Evolutionary conservation across 1,140 invertebrate genomes (phyloP), one percentile per base, ranked within the genome.

Genomic region (Bombus pyrosoma): DNA sequence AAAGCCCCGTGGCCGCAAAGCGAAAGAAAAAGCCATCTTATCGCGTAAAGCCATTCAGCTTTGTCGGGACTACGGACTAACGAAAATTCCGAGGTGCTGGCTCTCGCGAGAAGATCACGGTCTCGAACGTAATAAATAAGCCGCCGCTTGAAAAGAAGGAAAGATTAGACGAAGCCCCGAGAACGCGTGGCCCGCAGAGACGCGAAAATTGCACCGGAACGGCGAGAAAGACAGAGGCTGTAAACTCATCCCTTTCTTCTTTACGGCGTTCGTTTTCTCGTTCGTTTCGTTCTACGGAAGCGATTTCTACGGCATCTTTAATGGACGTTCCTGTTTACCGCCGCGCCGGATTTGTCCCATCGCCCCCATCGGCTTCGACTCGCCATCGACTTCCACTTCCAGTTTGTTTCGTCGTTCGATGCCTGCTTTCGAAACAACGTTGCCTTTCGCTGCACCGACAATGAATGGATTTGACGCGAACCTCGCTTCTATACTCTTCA

Each of bases 271-370:
- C 41, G n/a, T 66, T 57, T 69, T 34, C 78, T 15, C 53, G n/a
- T 59, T 41, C 68, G 43, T 64, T 64, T 64, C 59, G 37, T 37
- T 41, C n/a, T 25, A 59, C 71, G 39, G 39, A 73, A 43, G 13
- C 37, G 53, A 62, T 74, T 72, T 72, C n/a, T 39, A 39, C 71
- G 53, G n/a, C 39, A 62, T 74, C 53, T 32, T 62, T 74, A 74
- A 82, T 82, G 68, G 80, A 81, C 69, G 80, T 22, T 18, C 41
- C 34, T 81, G 53, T 81, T 81, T 81, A 72, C 53, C 47, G 28
- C 47, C 47, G 13, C 34, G 13, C 2, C 25, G 79, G 80, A 73
- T 81, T 62, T 73, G 37, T 71, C 79, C 15, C n/a, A 8, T 68
- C 6, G 18, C 13, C 66, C 34, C 15, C 34, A 41, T 39, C 43